These are phyloP conservation scores for Drosophila anomalata DNA, from an alignment of 2,888 invertebrate species.

Conservation along the genomic window DNA sequence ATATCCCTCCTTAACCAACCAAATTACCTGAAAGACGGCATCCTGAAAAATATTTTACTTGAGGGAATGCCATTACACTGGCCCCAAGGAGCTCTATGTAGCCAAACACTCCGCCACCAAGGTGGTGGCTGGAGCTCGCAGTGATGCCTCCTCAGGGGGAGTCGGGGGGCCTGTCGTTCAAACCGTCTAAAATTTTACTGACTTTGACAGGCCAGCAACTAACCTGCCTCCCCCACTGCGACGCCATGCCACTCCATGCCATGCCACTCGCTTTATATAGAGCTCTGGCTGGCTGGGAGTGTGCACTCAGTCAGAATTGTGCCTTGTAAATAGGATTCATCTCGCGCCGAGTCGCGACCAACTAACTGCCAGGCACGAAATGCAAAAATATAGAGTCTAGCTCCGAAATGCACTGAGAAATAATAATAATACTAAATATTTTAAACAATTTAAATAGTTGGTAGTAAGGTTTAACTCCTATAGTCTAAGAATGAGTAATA, in stretches of 20 bases:
- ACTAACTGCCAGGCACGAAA: constrained; percentile 65
- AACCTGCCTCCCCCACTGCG: neutral
- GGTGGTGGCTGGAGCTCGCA: constrained; percentile 60
- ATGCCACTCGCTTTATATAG: constrained; percentile 9
- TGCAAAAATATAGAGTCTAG: constrained; percentile 63
- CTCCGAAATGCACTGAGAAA: constrained; percentile 31
- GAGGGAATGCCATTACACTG: neutral
- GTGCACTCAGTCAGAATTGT: constrained; percentile 62
- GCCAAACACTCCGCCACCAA: constrained; percentile 48
- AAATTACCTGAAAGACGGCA: constrained; percentile 13
- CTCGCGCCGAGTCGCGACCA: constrained; percentile 63
- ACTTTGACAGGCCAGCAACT: constrained; percentile 71
- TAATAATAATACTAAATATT: neutral
- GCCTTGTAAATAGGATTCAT: constrained; percentile 77
- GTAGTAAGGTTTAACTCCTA: neutral
- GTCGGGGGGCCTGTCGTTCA: constrained; percentile 43
- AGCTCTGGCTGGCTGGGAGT: constrained; percentile 21
- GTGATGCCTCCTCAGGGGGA: constrained; percentile 20
- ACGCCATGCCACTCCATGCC: constrained; percentile 25
- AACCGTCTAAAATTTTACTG: constrained; percentile 69
- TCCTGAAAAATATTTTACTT: neutral
- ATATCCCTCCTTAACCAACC: constrained; percentile 6
- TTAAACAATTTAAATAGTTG: too few relatives aligned
- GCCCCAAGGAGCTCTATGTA: constrained; percentile 8
- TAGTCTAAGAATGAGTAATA: too few relatives aligned